Conservation (phyloP, 2,797 vertebrate species). For the Danio choprae region DNA sequence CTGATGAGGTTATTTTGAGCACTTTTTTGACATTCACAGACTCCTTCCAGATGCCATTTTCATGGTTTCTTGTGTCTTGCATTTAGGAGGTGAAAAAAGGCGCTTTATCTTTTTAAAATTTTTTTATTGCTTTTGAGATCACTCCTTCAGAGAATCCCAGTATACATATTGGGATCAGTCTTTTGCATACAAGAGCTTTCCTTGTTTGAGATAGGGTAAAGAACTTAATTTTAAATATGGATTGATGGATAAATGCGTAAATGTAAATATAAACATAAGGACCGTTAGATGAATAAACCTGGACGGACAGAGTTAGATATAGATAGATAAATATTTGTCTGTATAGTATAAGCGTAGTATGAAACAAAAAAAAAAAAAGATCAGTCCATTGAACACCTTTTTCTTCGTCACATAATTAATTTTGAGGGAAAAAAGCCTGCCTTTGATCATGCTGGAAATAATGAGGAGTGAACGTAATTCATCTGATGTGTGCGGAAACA, state of each 20-base stretch:
- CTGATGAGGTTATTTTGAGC: slow-evolving; percentile 30
- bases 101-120: too few species aligned
- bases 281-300: not conserved
- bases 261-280: not conserved
- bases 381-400: not conserved
- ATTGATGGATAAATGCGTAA: not conserved
- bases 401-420: slow-evolving; percentile 3
- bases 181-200: too few species aligned
- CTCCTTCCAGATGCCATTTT: slow-evolving; percentile 7
- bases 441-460: slow-evolving; percentile 40
- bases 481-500: slow-evolving; percentile 13
- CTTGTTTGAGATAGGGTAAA: not conserved
- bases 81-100: not conserved
- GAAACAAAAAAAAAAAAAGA: not conserved
- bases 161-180: too few species aligned
- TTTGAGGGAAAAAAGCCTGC: not conserved
- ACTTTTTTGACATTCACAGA: slow-evolving; percentile 15
- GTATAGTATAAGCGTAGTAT: not conserved
- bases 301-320: not conserved
- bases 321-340: not conserved
- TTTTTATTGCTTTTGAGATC: not conserved
- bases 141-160: too few species aligned
- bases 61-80: not conserved
- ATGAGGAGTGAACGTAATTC: slow-evolving; percentile 36
- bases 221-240: not conserved